Evolutionary conservation across 1,140 invertebrate species (phyloP), one percentile per base, ranked within the genome.

Genomic region (Akabosia matsudoensis): DNA sequence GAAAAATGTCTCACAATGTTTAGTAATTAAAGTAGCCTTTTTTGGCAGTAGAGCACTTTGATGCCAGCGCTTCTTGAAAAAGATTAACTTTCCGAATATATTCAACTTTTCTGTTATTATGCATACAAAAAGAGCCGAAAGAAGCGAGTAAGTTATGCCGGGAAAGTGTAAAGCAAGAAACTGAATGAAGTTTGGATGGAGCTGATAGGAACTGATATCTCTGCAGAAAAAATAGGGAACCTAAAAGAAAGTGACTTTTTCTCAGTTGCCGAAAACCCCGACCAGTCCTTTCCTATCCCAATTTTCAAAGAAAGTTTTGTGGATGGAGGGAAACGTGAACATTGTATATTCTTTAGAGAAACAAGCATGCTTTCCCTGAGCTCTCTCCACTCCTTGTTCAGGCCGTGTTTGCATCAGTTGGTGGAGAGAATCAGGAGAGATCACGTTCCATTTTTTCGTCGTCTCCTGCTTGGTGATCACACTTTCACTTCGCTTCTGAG

Each of bases 111-210:
- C n/a, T n/a, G n/a, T n/a, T n/a, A n/a, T n/a, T n/a, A n/a, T n/a
- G n/a, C n/a, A n/a, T n/a, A n/a, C n/a, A n/a, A n/a, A n/a, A n/a
- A n/a, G n/a, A n/a, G n/a, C n/a, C n/a, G n/a, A n/a, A n/a, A n/a
- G n/a, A n/a, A n/a, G n/a, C n/a, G n/a, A n/a, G n/a, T n/a, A n/a
- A n/a, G n/a, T n/a, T n/a, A n/a, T n/a, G n/a, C n/a, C 24, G 54
- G 14, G 24, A 24, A 13, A 61, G 7, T 61, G 54, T n/a, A 7
- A 61, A 10, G 7, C 37, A 45, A 45, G 7, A 45, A 45, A 45
- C 7, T 45, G 37, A 45, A 45, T 45, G 37, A 45, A 45, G 37
- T 1, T 89, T 91, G 76, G 91, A 92, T 7, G 45, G 56, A 22
- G 52, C 28, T n/a, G 22, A 37, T 30, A 45, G 13, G 24, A 71